Evolutionary conservation across 2,888 invertebrate species (phyloP).

Genomic region (Orthosia gothica): DNA sequence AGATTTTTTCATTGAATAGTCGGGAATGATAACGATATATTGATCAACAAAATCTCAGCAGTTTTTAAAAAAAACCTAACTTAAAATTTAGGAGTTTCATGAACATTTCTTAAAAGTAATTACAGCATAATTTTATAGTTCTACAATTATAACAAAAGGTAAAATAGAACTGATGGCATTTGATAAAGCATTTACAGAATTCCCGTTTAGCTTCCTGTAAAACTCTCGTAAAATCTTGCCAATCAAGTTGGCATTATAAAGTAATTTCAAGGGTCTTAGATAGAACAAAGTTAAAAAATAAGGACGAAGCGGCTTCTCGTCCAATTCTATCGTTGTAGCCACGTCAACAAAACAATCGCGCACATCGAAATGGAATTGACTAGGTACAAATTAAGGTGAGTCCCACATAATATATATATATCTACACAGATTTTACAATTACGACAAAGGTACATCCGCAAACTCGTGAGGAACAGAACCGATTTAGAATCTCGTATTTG

Average conservation of each 20-base stretch:
- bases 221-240: conserved; percentile 62
- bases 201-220: conserved; percentile 38
- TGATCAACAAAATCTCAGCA: no score
- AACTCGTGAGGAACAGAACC: conserved; percentile 47
- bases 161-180: conserved; percentile 12
- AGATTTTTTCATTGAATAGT: no score
- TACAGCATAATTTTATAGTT: background rate
- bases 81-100: background rate
- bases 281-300: conserved; percentile 44
- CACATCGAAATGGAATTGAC: conserved; percentile 31
- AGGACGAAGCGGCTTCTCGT: conserved; percentile 14
- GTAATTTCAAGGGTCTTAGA: conserved; percentile 69
- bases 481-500: conserved; percentile 61
- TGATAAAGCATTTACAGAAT: conserved; percentile 19
- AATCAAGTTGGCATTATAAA: conserved; percentile 70
- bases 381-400: background rate
- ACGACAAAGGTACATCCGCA: conserved; percentile 39
- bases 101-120: no score
- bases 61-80: no score
- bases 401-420: conserved; percentile 2
- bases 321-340: conserved; percentile 18
- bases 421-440: conserved; percentile 46
- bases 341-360: conserved; percentile 32
- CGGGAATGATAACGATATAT: no score
- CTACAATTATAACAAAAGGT: background rate